A percentile compares a stretch with the other conserved stretches of the same genome.
Evolutionary conservation across 2,113 vertebrate species (phyloP).

Genomic region (Vulpes vulpes): DNA sequence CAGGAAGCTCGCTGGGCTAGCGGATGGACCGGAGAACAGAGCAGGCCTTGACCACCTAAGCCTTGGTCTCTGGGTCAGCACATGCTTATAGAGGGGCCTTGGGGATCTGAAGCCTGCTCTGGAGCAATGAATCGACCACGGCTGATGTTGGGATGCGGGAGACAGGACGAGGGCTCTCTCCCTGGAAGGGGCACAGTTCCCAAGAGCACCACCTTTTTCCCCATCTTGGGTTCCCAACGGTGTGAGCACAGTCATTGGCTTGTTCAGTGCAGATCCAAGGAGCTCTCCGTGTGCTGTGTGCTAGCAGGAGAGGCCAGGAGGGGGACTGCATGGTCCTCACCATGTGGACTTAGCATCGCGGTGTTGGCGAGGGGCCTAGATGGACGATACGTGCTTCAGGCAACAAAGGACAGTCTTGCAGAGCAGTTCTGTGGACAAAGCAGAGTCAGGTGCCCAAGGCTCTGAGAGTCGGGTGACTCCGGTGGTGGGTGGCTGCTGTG

Average conservation of each 20-base stretch:
- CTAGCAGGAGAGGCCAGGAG: no score
- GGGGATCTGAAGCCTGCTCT: background rate
- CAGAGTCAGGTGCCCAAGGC: background rate
- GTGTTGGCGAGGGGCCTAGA: background rate
- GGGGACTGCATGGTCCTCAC: background rate
- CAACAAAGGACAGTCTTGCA: background rate
- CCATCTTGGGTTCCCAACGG: background rate
- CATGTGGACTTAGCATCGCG: accelerated
- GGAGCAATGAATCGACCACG: accelerated
- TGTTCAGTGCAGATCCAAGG: accelerated
- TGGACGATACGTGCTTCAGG: background rate
- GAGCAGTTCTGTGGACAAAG: background rate
- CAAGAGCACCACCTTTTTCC: accelerated
- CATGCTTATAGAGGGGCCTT: background rate
- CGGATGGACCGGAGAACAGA: accelerated
- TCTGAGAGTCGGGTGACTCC: background rate
- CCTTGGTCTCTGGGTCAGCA: no score
- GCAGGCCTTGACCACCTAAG: accelerated
- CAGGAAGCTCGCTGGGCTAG: accelerated
- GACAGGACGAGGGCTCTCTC: no score
- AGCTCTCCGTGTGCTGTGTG: background rate
- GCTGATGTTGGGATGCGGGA: accelerated
- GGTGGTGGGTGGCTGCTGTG: accelerated
- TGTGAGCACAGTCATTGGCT: background rate
- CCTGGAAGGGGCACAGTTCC: background rate